Base-by-base conservation (phyloP, 2,888 invertebrate species). In the Hartigia nigra region DNA sequence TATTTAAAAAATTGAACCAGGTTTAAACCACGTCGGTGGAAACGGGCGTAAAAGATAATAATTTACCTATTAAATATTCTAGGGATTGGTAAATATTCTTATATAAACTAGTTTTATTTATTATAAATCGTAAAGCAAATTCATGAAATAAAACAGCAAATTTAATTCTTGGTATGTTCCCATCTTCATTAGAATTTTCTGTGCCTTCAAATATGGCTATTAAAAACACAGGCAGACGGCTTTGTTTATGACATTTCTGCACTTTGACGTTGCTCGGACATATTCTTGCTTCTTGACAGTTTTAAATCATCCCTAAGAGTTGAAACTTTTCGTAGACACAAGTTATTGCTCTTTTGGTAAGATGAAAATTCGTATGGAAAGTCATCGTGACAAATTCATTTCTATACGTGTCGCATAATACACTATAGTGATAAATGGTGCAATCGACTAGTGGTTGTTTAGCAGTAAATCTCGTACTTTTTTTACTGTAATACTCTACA, bases 191-290 rank as follows among this genome's bases (percentile, higher is more conserved):
- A 72, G 32, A 34, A 31, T 31, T 72, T 32, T 72, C 72, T 72
- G 34, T 72, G 72, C 32, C 32, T 72, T 3, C 32, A 32, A 72
- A 32, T 12, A 72, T 72, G 72, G 34, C 72, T 31, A 72, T 55
- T 55, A 55, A 55, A 23, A 55, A 55, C 23, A 55, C 12, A 32
- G 14, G 12, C 12, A 34, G 72, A 31, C 72, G 32, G 72, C 23
- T 72, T 72, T 72, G 72, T 72, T 72, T 72, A 72, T 72, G 34
- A 72, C 32, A 72, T 34, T 34, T 72, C 72, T 31, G 72, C 31
- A 32, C 3, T 72, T 72, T 72, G 72, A 34, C 32, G 72, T 23
- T 72, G 14, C 12, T 72, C 32, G 5, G 72, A 34, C 9, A 55
- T 55, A 55, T 14, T 23, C 14, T 23, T 55, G 55, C 55, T 55